These are phyloP conservation scores for Sycophila texana DNA, from an alignment of 2,888 invertebrate genomes.

Conservation along the genomic window DNA sequence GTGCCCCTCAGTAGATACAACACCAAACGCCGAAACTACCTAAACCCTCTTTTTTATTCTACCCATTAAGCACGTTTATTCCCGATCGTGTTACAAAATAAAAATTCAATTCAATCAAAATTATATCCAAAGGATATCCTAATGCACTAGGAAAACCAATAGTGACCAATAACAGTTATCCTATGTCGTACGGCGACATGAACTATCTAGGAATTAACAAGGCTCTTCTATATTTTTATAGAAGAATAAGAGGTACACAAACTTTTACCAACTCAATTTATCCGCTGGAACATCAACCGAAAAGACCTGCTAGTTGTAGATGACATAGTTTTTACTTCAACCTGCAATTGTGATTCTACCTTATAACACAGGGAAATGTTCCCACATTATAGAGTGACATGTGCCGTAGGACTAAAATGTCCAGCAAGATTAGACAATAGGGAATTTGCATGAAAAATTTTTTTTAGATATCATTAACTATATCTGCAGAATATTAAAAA, in stretches of 20 bases:
- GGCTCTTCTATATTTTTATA: not conserved
- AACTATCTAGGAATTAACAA: not conserved
- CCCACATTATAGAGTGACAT: not conserved
- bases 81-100: too few relatives aligned
- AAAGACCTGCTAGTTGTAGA: not conserved
- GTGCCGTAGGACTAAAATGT: not conserved
- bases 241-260: slow-evolving; percentile 10
- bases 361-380: not conserved
- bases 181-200: not conserved
- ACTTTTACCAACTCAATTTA: not conserved
- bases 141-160: not conserved
- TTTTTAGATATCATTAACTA: too few relatives aligned
- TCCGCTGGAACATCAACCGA: too few relatives aligned
- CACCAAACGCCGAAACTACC: too few relatives aligned
- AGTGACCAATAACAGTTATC: not conserved
- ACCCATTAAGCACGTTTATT: too few relatives aligned
- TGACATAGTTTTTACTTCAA: not conserved
- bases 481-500: too few relatives aligned
- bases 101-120: too few relatives aligned
- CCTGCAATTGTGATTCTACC: not conserved
- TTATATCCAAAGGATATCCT: too few relatives aligned
- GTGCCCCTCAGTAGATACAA: too few relatives aligned
- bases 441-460: too few relatives aligned
- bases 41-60: too few relatives aligned
- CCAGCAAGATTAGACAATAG: too few relatives aligned